Conservation (phyloP, 1,140 invertebrate genomes). For the Hylaeus anthracinus region DNA sequence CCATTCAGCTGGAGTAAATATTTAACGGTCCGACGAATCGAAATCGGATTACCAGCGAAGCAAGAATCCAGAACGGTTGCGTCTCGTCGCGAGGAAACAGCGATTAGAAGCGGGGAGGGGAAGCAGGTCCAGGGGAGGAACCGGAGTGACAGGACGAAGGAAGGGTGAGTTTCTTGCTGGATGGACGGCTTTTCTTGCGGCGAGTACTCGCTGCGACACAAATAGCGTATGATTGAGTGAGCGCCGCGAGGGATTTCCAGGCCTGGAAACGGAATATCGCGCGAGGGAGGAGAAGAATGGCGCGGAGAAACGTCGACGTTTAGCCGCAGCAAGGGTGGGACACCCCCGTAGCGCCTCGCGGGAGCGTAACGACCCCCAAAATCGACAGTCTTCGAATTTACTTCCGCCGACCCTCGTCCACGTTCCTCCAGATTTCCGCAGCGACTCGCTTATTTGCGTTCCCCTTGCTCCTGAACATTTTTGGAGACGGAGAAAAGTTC, state of each 20-base stretch:
- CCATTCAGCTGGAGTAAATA: background rate
- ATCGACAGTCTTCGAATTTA: slow-evolving; percentile 55
- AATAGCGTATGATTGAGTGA: slow-evolving; percentile 80
- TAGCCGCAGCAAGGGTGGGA: slow-evolving; percentile 57
- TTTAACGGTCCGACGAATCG: background rate
- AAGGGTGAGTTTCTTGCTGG: slow-evolving; percentile 56
- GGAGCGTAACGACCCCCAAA: slow-evolving; percentile 56
- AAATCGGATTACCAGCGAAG: slow-evolving; percentile 3
- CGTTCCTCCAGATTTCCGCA: slow-evolving; percentile 34
- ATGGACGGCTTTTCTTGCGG: slow-evolving; percentile 69
- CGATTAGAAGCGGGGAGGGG: slow-evolving; percentile 67
- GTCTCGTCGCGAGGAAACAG: slow-evolving; percentile 32
- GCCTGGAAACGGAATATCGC: slow-evolving; percentile 64
- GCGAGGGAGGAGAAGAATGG: slow-evolving; percentile 37
- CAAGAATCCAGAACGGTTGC: background rate
- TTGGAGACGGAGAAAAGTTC: too few species aligned
- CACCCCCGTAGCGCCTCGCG: slow-evolving; percentile 56
- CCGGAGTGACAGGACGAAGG: slow-evolving; percentile 44
- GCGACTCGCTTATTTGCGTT: background rate
- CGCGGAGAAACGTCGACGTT: slow-evolving; percentile 73
- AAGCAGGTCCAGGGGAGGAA: slow-evolving; percentile 11
- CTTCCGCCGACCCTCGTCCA: slow-evolving; percentile 12
- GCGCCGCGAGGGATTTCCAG: slow-evolving; percentile 78
- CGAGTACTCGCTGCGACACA: slow-evolving; percentile 70
- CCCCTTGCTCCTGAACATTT: background rate